A percentile compares a stretch with the other conserved stretches of the same genome.
phyloP scores from a whole-genome alignment of 2,888 invertebrate genomes.

The Megastigmus dorsalis region DNA sequence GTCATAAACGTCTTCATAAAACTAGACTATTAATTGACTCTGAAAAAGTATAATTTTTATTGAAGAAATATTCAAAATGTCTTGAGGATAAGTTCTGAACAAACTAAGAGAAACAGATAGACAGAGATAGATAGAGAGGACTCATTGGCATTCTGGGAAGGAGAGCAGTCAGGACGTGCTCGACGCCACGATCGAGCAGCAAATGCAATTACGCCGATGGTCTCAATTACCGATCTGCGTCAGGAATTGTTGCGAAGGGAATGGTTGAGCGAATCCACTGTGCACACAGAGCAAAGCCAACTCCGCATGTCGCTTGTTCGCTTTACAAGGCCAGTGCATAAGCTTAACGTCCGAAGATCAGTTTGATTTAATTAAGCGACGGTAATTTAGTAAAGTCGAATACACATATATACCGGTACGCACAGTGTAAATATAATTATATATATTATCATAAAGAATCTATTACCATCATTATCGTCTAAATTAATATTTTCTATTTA shows the following conservation, averaged over 20 bases:
- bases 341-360: background rate
- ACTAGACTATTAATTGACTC: too few relatives aligned
- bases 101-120: background rate
- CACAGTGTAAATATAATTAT: too few relatives aligned
- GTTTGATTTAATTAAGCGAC: background rate
- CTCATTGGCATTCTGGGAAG: conserved; percentile 64
- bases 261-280: conserved; percentile 39
- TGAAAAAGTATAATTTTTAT: too few relatives aligned
- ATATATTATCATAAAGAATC: too few relatives aligned
- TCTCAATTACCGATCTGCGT: conserved; percentile 67
- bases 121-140: background rate
- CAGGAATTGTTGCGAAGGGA: conserved; percentile 65
- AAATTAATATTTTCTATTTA: too few relatives aligned
- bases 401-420: too few relatives aligned
- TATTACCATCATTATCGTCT: too few relatives aligned
- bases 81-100: too few relatives aligned
- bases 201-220: conserved; percentile 66
- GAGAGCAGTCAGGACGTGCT: conserved; percentile 61
- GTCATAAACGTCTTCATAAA: too few relatives aligned
- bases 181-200: conserved; percentile 57
- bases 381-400: background rate
- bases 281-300: background rate
- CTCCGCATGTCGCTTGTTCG: background rate
- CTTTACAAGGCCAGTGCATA: background rate
- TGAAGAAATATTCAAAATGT: too few relatives aligned